Base-by-base conservation (phyloP, 2,888 invertebrate genomes). In the Synanthedon myopaeformis region DNA sequence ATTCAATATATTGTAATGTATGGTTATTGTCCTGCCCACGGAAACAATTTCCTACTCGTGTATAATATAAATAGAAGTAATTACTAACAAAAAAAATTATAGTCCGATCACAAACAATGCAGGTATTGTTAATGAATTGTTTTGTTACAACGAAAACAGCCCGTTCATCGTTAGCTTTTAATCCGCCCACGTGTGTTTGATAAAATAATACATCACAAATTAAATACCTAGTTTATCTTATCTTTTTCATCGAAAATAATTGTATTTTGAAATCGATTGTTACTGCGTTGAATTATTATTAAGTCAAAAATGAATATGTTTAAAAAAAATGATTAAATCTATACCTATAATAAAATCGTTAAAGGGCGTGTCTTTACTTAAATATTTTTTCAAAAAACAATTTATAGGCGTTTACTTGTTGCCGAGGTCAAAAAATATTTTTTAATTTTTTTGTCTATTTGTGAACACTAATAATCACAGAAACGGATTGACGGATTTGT, bases 41-140 rank as follows among this genome's bases (percentile, higher is more conserved):
- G 69, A 66, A 70, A 66, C 67, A 65, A 65, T 68, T 66, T 61
- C 57, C 65, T 51, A 57, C 62, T 62, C 56, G 60, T 59, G 63
- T 67, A 76, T 72, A 76, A 70, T 67, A 76, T 72, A 76, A 70
- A 73, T 72, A 76, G 70, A 73, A 69, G 64, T 71, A 65, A 76
- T 76, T 73, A 68, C 64, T 61, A 72, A 74, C 70, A 76, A 74
- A 76, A 76, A 74, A 76, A 71, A 63, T 59, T 64, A 65, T 71
- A 62, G 65, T 66, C 69, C 67, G 74, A 76, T 73, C 71, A 76
- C 69, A 79, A 80, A 84, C 85, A 85, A 84, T 85, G 70, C 70
- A 59, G 10, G 75, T 70, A 82, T 84, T 83, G 80, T 82, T 72
- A 76, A 78, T 77, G 73, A 76, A 76, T 78, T 79, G 78, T 78